Base-by-base conservation (phyloP, 2,888 invertebrate genomes). In the Ligdia adustata region DNA sequence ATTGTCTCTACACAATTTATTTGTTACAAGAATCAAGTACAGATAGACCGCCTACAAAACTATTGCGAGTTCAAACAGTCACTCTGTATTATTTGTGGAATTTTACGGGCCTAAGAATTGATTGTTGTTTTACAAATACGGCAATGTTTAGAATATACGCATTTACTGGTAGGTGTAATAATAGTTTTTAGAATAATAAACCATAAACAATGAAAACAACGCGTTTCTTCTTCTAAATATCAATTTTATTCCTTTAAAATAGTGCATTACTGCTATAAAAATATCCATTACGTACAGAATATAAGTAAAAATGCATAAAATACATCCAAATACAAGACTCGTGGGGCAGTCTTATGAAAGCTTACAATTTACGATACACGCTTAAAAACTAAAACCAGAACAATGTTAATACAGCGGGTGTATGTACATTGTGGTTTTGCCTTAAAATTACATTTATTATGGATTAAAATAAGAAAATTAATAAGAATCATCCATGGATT, bases 381-480 rank as follows among this genome's bases (percentile, higher is more conserved):
- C 72, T 72, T 76, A 75, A n/a, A 50, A 60, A 61, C 69, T 72
- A 73, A 34, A 51, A 74, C 81, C 82, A 85, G 39, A 85, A 82
- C 85, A 75, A 69, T 66, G 67, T 29, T 55, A 66, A 75, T 86
- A 80, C 46, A 69, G 11, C 67, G 34, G 66, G 73, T 33, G 72
- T 84, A 83, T 59, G 69, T 53, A 60, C 74, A 73, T 54, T 66
- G 82, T 84, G 83, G 81, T 69, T 53, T 29, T 18, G 26, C 48
- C 59, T 31, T 39, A 41, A 53, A 50, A 54, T 45, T 52, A 58
- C 15, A 57, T 45, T 48, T 51, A 57, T 49, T 56, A 11, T 45
- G 46, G 57, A 47, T 53, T 13, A 46, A 26, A 47, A 33, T 47
- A 53, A 44, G 35, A n/a, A 6, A 61, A 47, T 64, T 41, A 48